A percentile compares a stretch with the other conserved stretches of the same genome.
phyloP scores from a whole-genome alignment of 2,888 invertebrate genomes.

The Rhamphomyia laevipes region DNA sequence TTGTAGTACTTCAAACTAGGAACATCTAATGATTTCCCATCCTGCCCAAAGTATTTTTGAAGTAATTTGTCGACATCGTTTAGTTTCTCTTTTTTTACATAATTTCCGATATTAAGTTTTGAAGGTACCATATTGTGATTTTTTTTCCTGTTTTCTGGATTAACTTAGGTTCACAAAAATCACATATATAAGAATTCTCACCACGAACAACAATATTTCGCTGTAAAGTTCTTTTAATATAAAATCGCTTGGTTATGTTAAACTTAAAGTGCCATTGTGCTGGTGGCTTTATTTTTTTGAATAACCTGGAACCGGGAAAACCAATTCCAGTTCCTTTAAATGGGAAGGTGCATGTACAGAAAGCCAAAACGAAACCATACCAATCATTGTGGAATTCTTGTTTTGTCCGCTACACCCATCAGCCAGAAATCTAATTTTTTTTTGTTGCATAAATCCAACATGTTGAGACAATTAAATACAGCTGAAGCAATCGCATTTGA shows the following conservation, averaged over 20 bases:
- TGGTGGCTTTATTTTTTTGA: constrained; percentile 9
- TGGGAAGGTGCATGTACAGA: constrained; percentile 11
- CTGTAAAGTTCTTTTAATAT: background rate
- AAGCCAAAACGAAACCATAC: constrained; percentile 19
- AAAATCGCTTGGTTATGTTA: background rate
- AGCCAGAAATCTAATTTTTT: constrained; percentile 19
- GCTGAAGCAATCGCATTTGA: constrained; percentile 24
- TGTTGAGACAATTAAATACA: constrained; percentile 16
- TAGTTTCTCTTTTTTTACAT: background rate
- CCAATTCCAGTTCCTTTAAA: constrained; percentile 17
- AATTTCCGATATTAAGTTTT: background rate
- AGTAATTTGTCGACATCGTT: background rate
- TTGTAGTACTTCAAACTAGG: too few relatives aligned
- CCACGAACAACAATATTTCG: background rate
- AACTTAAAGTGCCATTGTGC: constrained; percentile 5
- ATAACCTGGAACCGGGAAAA: constrained; percentile 21
- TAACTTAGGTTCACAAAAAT: too few relatives aligned
- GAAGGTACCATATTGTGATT: background rate
- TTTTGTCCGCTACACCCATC: constrained; percentile 26
- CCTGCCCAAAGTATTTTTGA: too few relatives aligned
- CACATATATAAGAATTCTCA: background rate
- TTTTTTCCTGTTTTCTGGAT: background rate
- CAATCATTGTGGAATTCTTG: constrained; percentile 21
- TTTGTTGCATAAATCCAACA: constrained; percentile 3
- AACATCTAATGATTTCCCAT: too few relatives aligned